Percentiles rank a stretch among this genome's conserved stretches.
These are phyloP conservation scores for Picus viridis DNA, from an alignment of 2,797 vertebrate genomes.

Conservation along the genomic window DNA sequence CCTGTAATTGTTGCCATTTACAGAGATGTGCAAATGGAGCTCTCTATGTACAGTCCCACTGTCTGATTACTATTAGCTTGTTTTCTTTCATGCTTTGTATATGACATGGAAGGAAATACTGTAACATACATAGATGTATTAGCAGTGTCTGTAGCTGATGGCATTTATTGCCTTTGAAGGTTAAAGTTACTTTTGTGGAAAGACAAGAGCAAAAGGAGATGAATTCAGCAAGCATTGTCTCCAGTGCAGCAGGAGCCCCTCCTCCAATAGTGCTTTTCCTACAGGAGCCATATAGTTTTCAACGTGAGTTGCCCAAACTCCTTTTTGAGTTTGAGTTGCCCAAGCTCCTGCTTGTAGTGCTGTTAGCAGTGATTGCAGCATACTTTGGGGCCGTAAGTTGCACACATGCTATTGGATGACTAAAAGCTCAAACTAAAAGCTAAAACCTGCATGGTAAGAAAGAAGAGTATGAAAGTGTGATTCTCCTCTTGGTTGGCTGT, in stretches of 20 bases:
- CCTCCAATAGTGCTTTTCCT: not conserved
- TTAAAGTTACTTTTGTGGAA: not conserved
- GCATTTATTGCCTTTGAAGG: not conserved
- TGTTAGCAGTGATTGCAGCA: not conserved
- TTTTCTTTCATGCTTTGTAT: not conserved
- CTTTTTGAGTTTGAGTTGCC: not conserved
- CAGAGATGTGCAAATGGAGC: not conserved
- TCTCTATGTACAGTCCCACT: not conserved
- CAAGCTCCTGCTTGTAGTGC: not conserved
- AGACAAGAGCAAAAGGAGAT: not conserved
- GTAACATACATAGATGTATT: not conserved
- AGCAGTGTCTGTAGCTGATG: not conserved
- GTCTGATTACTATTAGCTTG: not conserved
- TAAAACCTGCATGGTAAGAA: not conserved
- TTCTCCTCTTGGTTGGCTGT: not conserved
- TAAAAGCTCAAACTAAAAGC: not conserved
- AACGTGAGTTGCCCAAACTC: not conserved
- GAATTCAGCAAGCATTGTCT: not conserved
- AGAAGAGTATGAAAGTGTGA: not conserved
- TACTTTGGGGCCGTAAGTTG: rapidly evolving
- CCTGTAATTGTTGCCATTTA: not conserved
- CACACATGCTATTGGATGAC: not conserved
- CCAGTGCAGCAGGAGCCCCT: not conserved
- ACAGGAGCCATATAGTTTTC: not conserved
- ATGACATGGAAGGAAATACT: not conserved